phyloP scores from a whole-genome alignment of 2,888 invertebrate species.

The Cremastobaeus sp. region DNA sequence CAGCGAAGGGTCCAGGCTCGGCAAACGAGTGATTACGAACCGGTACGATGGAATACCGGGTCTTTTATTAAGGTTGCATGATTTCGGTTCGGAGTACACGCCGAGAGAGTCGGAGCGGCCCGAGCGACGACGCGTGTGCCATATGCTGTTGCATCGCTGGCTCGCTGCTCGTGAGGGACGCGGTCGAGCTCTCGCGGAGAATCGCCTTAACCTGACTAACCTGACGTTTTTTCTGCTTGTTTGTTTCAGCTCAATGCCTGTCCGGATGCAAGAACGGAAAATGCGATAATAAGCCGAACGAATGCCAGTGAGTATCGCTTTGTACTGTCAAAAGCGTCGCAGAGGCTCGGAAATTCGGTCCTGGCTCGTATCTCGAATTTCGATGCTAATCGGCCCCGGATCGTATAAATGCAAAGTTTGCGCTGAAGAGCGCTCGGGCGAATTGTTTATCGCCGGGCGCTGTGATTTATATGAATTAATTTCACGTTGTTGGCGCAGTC shows the following conservation, averaged over 20 bases:
- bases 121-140: constrained; percentile 44
- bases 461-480: no score
- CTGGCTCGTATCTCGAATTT: neutral
- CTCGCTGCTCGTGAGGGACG: constrained; percentile 72
- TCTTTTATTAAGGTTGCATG: constrained; percentile 37
- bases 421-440: no score
- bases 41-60: no score
- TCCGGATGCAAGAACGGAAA: constrained; percentile 95
- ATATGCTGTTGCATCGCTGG: constrained; percentile 34
- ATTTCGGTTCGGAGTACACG: constrained; percentile 35
- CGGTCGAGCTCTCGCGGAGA: constrained; percentile 75
- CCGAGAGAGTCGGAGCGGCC: constrained; percentile 1
- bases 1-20: no score
- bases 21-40: no score
- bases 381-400: no score
- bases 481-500: neutral
- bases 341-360: neutral
- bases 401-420: no score
- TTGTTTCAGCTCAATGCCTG: constrained; percentile 93
- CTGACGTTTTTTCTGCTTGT: constrained; percentile 75
- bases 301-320: constrained; percentile 93
- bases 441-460: no score
- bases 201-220: constrained; percentile 73
- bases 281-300: constrained; percentile 93
- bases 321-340: neutral